Base-by-base conservation (phyloP, 1,140 invertebrate species). In the Augochlora pura region DNA sequence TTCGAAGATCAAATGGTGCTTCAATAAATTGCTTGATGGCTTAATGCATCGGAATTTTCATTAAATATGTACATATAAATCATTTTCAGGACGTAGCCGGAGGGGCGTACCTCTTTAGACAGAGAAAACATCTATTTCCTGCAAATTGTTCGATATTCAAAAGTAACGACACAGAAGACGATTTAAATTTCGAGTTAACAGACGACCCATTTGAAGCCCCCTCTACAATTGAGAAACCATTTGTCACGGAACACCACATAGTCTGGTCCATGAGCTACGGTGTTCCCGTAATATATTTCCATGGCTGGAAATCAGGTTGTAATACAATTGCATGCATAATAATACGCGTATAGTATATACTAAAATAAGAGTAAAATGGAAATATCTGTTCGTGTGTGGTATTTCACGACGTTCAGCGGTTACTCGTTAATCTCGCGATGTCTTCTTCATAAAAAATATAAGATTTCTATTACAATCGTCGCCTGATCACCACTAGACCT, bases 281-380 rank as follows among this genome's bases (percentile, higher is more conserved):
- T 60, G 94, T 95, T 12, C 94, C 94, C 46, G 92, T 94, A 5
- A 86, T 95, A 23, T 95, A 94, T 83, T 94, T 95, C 81, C 94
- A 94, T 86, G 92, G 90, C 39, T 94, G 93, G 91, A 91, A 91
- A 78, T 92, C 92, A 77, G 88, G 89, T 46, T 46, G 12, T 90
- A 89, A 91, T 27, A 52, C 16, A 52, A 52, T 52, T 12, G 14
- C 14, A 46, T 46, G 10, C 12, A 12, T 14, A 46, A 46, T 46
- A 46, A 46, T 46, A 46, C 42, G 8, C 12, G 12, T 46, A 12
- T 46, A 12, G 12, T 12, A 46, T 46, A 14, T 14, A 12, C 9
- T 42, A 14, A 12, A 10, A 12, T 10, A 46, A 46, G 10, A 46
- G 10, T 10, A 12, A 46, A 10, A 1, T 42, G 9, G 42, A 42